Evolutionary conservation across 2,113 vertebrate species (phyloP), one percentile per base, ranked within the genome.

Genomic region (Morone saxatilis): DNA sequence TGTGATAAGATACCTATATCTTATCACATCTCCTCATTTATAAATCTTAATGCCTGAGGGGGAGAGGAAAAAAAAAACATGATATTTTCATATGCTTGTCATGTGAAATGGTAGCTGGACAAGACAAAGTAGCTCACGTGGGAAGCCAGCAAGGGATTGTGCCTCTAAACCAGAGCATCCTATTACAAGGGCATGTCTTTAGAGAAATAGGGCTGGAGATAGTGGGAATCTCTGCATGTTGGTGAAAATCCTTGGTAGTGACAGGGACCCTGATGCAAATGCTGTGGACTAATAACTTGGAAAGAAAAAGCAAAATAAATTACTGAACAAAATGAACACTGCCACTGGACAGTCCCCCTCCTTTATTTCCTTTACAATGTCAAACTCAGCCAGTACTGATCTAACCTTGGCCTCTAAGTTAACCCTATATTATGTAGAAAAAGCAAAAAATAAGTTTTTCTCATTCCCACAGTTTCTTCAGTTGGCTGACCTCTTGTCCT

Each of bases 111-210:
- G 38, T 22, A 59, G 17, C 0, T 47, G n/a, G 43, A 43, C 2
- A 62, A 47, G 59, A 48, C 10, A 9, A 38, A 4, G 54, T 11
- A 12, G 56, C 54, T 68, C 71, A 77, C 63, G 36, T 56, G 61
- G 77, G 71, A 77, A 62, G 22, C 54, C 67, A 63, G 60, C 11
- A 0, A 70, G 68, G 57, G 20, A 19, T 76, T 72, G 16, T 20
- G 50, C 53, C 45, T 41, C 1, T 9, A n/a, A 41, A 41, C 80
- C n/a, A 69, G 59, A 57, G 51, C 45, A 10, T 40, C 2, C 7
- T 16, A n/a, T 36, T 31, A 48, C 10, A 57, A 17, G 62, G 60
- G 66, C 22, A 22, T 5, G 1, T 84, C 41, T 47, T 66, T 22
- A 41, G 25, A 25, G 0, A 40, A 83, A 68, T 5, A 0, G 10